Evolutionary conservation across 2,113 vertebrate species (phyloP), one percentile per base, ranked within the genome.

Genomic region (Proteles cristata): DNA sequence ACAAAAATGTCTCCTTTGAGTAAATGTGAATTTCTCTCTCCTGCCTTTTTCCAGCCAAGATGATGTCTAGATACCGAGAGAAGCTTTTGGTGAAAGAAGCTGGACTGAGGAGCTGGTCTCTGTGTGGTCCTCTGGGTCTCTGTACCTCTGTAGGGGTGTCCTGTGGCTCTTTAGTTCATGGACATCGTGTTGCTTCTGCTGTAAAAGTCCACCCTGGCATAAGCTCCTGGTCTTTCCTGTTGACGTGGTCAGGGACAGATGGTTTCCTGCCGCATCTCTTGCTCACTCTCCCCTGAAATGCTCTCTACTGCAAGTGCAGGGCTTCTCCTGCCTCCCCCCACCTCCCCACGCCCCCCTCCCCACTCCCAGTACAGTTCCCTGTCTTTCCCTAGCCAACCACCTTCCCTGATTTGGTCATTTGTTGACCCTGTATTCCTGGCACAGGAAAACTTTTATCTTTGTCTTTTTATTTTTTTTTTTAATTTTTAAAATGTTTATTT

Each of bases 291-390:
- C 33, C 61, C 76, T 21, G 65, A 95, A 61, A 28, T 6, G 8
- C 5, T 39, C 9, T 55, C 45, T 50, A n/a, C 88, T 39, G 28
- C 79, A 92, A 7, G 0, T 58, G 23, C 23, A 66, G 45, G 61
- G 9, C 45, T 61, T 68, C 73, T 85, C 63, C 55, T 45, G 21
- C 14, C 61, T 31, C 48, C 39, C 63, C 14, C 2, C 50, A n/a
- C 86, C 39, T 71, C 8, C n/a, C 50, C 43, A 15, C 9, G 28
- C 2, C 55, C 14, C 4, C 0, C 0, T 0, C 3, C 26, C 19
- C 3, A 28, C 26, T 35, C 33, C 31, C 48, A 58, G 58, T 53
- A 87, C 15, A 79, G 43, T 19, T 77, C 39, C 0, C 16, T 88
- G 68, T 88, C 77, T 21, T 16, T 21, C 7, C 35, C 71, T 11